phyloP scores from a whole-genome alignment of 2,113 vertebrate species.

The Macrotus californicus region DNA sequence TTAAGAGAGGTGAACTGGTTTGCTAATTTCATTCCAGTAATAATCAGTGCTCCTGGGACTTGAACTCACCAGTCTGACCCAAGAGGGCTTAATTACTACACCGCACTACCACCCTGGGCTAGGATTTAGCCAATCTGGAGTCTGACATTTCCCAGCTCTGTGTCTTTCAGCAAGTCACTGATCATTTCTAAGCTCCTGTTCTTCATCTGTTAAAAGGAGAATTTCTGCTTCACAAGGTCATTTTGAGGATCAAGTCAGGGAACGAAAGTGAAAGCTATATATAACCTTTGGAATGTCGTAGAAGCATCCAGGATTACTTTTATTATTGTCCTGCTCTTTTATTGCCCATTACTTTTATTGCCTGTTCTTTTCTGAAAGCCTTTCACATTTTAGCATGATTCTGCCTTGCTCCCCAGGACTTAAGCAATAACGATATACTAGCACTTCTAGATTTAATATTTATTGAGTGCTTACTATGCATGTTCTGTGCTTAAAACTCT shows the following conservation, averaged over 20 bases:
- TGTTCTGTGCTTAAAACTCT: background rate
- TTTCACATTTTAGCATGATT: background rate
- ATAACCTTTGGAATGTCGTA: background rate
- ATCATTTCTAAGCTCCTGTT: constrained; percentile 4
- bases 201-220: background rate
- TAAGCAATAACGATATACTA: background rate
- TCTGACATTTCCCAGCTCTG: background rate
- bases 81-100: background rate
- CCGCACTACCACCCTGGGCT: too few relatives aligned
- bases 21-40: background rate
- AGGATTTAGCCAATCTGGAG: background rate
- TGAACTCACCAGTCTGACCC: background rate
- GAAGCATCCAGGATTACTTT: background rate
- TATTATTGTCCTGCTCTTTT: background rate
- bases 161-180: background rate
- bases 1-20: background rate
- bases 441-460: background rate
- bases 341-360: background rate
- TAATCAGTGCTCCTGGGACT: background rate
- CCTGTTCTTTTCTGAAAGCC: background rate
- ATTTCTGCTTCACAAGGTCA: constrained; percentile 44
- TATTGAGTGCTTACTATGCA: background rate
- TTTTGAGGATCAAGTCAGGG: background rate
- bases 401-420: background rate
- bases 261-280: constrained; percentile 14